These are phyloP conservation scores for Rhinichthys osculus DNA, from an alignment of 2,797 vertebrate species.

Conservation along the genomic window DNA sequence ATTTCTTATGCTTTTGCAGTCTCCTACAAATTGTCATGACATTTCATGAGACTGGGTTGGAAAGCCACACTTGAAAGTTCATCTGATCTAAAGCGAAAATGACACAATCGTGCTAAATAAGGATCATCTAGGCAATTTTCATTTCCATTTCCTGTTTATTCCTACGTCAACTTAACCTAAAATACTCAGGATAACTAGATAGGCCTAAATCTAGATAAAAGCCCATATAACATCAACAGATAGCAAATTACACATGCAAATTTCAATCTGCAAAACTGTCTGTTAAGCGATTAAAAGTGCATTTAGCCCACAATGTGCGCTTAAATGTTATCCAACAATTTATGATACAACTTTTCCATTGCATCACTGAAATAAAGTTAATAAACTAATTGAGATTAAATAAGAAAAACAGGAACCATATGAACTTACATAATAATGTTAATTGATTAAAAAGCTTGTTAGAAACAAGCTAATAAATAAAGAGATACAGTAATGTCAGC, in stretches of 20 bases:
- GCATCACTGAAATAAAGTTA: slow-evolving; percentile 9
- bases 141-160: slow-evolving; percentile 6
- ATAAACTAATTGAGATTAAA: neutral
- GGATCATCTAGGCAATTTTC: neutral
- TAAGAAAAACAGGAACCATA: neutral
- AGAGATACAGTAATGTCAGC: neutral
- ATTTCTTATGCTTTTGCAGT: neutral
- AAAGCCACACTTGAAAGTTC: neutral
- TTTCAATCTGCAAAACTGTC: neutral
- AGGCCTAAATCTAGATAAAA: neutral
- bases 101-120: slow-evolving; percentile 8
- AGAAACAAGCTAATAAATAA: neutral
- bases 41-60: neutral
- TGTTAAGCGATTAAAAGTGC: neutral
- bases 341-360: neutral
- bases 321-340: neutral
- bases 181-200: slow-evolving; percentile 1
- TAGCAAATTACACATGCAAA: neutral
- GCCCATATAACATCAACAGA: neutral
- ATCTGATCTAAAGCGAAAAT: slow-evolving; percentile 15
- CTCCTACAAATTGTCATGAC: neutral
- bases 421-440: neutral
- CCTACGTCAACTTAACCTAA: neutral
- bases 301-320: neutral
- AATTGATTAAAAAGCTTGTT: slow-evolving; percentile 8